Conservation (phyloP, 2,113 vertebrate species). For the Hypanus sabinus region DNA sequence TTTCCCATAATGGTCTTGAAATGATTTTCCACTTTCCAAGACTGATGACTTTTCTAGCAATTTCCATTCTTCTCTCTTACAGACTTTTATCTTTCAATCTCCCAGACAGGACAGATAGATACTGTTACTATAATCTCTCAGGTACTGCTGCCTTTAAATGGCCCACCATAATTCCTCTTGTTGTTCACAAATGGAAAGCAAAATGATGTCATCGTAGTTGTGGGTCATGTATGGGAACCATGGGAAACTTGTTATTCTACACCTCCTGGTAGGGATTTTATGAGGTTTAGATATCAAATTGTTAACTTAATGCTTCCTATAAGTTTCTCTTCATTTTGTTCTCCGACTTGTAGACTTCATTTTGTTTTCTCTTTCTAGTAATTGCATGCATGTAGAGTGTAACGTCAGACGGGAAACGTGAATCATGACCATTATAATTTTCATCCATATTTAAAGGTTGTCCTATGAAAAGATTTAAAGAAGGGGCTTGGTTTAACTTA, state of each 20-base stretch:
- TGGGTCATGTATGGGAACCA: slow-evolving; percentile 41
- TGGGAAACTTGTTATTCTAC: slow-evolving; percentile 19
- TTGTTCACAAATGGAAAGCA: slow-evolving; percentile 69
- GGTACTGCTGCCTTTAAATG: slow-evolving; percentile 92
- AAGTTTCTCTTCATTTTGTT: slow-evolving; percentile 35
- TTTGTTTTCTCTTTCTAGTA: slow-evolving; percentile 78
- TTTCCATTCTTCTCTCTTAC: slow-evolving; percentile 37
- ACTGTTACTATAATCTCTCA: slow-evolving; percentile 97
- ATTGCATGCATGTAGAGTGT: slow-evolving; percentile 38
- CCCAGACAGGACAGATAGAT: slow-evolving; percentile 99
- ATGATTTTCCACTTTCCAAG: slow-evolving; percentile 23
- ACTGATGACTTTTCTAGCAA: slow-evolving; percentile 17
- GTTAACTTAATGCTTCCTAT: slow-evolving; percentile 18
- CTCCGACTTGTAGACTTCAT: slow-evolving; percentile 70
- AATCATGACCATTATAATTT: not conserved
- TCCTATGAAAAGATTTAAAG: not conserved
- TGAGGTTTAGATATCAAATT: not conserved
- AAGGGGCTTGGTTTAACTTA: not conserved
- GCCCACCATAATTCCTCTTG: slow-evolving; percentile 33
- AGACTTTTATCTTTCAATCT: slow-evolving; percentile 99
- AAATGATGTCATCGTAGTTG: slow-evolving; percentile 75
- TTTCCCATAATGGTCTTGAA: not conserved
- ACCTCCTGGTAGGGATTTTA: not conserved
- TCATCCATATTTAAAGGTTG: slow-evolving; percentile 7
- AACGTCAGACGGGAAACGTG: not conserved